Evolutionary conservation across 2,888 invertebrate genomes (phyloP).

Genomic region (Drosophila parthenogenetica): DNA sequence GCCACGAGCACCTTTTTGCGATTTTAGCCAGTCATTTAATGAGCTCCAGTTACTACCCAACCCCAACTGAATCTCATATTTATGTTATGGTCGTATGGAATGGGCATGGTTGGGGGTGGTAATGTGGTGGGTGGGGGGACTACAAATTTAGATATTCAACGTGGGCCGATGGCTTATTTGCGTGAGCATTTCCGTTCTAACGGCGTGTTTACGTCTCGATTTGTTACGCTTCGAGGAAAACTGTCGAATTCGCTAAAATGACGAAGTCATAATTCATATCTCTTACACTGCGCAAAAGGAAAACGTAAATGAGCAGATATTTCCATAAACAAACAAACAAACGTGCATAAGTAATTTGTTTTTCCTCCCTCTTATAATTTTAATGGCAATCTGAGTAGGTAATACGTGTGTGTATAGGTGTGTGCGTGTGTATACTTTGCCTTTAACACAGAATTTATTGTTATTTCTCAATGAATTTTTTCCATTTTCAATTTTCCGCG

Average conservation of each 20-base stretch:
- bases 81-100: constrained; percentile 14
- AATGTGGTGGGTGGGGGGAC: background rate
- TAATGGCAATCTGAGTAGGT: background rate
- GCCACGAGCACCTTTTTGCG: constrained; percentile 38
- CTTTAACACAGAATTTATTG: constrained; percentile 27
- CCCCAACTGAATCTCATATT: constrained; percentile 50
- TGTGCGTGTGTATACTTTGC: background rate
- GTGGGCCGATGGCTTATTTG: constrained; percentile 20
- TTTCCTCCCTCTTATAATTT: constrained; percentile 21
- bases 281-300: constrained; percentile 22
- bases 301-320: constrained; percentile 27
- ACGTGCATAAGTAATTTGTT: constrained; percentile 48
- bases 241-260: constrained; percentile 72
- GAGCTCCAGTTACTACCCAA: constrained; percentile 55
- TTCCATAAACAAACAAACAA: constrained; percentile 50
- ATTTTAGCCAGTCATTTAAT: constrained; percentile 71
- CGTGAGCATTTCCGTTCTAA: constrained; percentile 25
- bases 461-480: constrained; percentile 13
- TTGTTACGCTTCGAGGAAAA: constrained; percentile 58
- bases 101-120: background rate
- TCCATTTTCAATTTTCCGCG: constrained; percentile 23
- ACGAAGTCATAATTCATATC: constrained; percentile 65
- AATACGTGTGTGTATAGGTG: background rate
- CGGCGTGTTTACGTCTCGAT: constrained; percentile 44
- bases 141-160: constrained; percentile 42